These are phyloP conservation scores for Cremastinae sp. DNA, from an alignment of 2,888 invertebrate species.

Conservation along the genomic window DNA sequence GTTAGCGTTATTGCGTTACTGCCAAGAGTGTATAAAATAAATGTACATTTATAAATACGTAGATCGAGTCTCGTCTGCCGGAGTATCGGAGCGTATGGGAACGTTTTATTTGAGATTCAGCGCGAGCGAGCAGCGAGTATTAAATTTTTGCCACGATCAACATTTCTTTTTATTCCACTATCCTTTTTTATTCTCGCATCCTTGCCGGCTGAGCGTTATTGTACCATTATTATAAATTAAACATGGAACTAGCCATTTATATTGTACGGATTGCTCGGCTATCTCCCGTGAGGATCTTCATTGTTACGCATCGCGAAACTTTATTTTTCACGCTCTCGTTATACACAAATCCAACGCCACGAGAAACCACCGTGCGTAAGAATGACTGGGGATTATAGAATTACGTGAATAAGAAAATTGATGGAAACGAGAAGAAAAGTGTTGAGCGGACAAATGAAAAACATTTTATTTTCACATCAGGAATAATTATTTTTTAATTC, in stretches of 20 bases:
- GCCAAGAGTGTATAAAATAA: conserved; percentile 17
- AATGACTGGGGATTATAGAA: neutral
- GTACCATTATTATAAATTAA: conserved; percentile 58
- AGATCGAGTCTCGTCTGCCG: conserved; percentile 4
- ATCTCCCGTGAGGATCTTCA: conserved; percentile 47
- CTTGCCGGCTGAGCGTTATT: conserved; percentile 34
- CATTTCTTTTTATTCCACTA: conserved; percentile 20
- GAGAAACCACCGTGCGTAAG: neutral
- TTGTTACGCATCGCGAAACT: conserved; percentile 43
- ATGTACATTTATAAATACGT: conserved; percentile 11
- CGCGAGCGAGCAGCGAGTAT: conserved; percentile 25
- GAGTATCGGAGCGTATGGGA: conserved; percentile 36
- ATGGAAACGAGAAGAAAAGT: conserved; percentile 38
- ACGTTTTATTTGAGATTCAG: conserved; percentile 34
- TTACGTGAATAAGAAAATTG: conserved; percentile 9
- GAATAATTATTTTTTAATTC: too few relatives aligned
- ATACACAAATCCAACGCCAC: conserved; percentile 6
- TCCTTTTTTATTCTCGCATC: neutral
- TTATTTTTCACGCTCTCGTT: conserved; percentile 39
- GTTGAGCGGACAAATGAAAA: conserved; percentile 10
- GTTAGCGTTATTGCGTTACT: conserved; percentile 25
- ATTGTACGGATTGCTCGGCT: conserved; percentile 38
- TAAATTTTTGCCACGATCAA: conserved; percentile 27
- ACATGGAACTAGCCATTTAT: conserved; percentile 31
- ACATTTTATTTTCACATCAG: neutral